Percentiles rank a stretch among this genome's conserved stretches.
Evolutionary conservation across 2,888 invertebrate genomes (phyloP).

Genomic region (Homarus gammarus): DNA sequence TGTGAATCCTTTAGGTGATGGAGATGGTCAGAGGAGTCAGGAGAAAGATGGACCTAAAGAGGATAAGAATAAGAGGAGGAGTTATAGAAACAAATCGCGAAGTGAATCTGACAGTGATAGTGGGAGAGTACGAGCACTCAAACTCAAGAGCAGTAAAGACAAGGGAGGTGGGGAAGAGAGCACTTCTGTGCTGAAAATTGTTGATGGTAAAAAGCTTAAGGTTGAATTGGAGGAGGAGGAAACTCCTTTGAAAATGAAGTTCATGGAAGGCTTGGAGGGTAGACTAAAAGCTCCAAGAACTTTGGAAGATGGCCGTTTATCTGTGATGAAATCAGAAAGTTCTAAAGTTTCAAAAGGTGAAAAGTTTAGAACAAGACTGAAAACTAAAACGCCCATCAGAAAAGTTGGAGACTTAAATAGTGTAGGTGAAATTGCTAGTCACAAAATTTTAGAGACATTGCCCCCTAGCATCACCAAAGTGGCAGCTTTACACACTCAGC

Average conservation of each 20-base stretch:
- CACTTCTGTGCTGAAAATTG: constrained; percentile 57
- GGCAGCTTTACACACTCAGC: constrained; percentile 75
- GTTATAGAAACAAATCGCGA: constrained; percentile 67
- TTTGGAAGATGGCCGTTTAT: constrained; percentile 61
- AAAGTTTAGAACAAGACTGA: constrained; percentile 69
- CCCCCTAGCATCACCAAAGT: constrained; percentile 76
- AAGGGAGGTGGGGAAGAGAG: constrained; percentile 52
- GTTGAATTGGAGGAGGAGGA: constrained; percentile 68
- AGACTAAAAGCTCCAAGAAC: constrained; percentile 64
- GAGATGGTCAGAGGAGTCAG: constrained; percentile 52
- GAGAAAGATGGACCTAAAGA: constrained; percentile 59
- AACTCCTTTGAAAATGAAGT: constrained; percentile 45
- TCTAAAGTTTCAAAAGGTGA: constrained; percentile 62
- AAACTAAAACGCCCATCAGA: constrained; percentile 67
- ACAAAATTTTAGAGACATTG: constrained; percentile 75
- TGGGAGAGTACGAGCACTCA: constrained; percentile 56
- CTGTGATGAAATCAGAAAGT: constrained; percentile 60
- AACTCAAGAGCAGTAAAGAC: constrained; percentile 63
- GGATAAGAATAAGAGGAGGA: constrained; percentile 63
- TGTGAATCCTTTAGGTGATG: constrained; percentile 69
- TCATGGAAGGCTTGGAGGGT: constrained; percentile 66
- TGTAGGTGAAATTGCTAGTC: constrained; percentile 76
- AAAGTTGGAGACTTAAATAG: constrained; percentile 74
- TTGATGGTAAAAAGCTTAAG: constrained; percentile 68
- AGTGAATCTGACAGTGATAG: constrained; percentile 70